Evolutionary conservation across 2,797 vertebrate genomes (phyloP), one percentile per base, ranked within the genome.

Genomic region (Hylomyscus alleni): DNA sequence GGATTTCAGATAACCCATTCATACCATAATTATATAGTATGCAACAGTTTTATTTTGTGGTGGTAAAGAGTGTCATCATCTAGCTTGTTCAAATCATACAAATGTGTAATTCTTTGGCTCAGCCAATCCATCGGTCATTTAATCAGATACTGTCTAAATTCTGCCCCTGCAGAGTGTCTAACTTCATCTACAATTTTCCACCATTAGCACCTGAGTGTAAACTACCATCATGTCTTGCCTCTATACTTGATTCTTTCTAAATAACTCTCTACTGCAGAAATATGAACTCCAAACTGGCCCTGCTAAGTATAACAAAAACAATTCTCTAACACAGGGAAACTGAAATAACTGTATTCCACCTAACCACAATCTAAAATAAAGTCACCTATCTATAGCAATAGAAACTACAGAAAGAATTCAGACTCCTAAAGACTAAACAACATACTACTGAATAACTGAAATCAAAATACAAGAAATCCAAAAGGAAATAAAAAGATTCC

Each of bases 161-260:
- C 69, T 62, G 72, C 26, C 50, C 40, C 78, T 37, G n/a, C 24
- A 82, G 37, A 60, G 14, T 82, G 24, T 37, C 29, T 37, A 40
- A 40, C 40, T 10, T 13, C n/a, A 82, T 10, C 24, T 82, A 40
- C 3, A 2, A 26, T 40, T 40, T 29, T 13, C 78, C 62, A 26
- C 24, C 85, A 8, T 20, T 78, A 95, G 58, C 67, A 54, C 17
- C 26, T 11, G 14, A 65, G 26, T 89, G 58, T 76, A 84, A 91
- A 31, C 20, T 56, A 67, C 40, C 34, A 84, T n/a, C 47, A 91
- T 44, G 34, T 93, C 52, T 82, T 91, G 31, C 37, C 40, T 40
- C 54, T 1, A 67, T 37, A 78, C 54, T 73, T 77, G 22, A n/a
- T 77, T 94, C 75, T 88, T 92, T 82, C 26, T 76, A 96, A 95